These are phyloP conservation scores for Girardinus metallicus DNA, from an alignment of 2,797 vertebrate genomes.

Conservation along the genomic window DNA sequence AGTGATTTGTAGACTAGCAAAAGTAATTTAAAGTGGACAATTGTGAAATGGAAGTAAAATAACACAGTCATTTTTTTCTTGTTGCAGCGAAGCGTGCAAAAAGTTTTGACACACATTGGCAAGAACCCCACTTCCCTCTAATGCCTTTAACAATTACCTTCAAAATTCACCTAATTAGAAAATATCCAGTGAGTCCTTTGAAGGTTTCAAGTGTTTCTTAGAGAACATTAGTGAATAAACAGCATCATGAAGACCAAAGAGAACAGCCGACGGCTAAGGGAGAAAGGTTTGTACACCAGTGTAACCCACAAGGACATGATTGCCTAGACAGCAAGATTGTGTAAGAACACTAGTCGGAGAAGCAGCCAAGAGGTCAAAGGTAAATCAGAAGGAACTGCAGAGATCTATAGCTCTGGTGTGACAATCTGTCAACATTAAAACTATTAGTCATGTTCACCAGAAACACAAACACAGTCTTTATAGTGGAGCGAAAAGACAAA, in stretches of 20 bases:
- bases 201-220: not conserved
- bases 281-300: not conserved
- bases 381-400: not conserved
- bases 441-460: not conserved
- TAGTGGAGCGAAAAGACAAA: not conserved
- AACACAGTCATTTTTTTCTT: not conserved
- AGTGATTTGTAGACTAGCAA: too few species aligned
- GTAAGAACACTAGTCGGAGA: not conserved
- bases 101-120: not conserved
- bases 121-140: not conserved
- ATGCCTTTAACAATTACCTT: not conserved
- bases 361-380: not conserved
- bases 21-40: not conserved
- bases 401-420: not conserved
- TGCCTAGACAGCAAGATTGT: not conserved
- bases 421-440: constrained; percentile 2
- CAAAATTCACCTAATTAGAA: not conserved
- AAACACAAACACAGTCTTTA: not conserved
- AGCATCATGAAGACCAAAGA: not conserved
- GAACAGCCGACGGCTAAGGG: not conserved
- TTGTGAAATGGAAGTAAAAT: not conserved
- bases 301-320: not conserved
- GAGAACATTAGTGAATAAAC: not conserved
- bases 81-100: not conserved
- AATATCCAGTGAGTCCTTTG: not conserved